phyloP scores from a whole-genome alignment of 1,140 invertebrate genomes.

The Heliconius congener region DNA sequence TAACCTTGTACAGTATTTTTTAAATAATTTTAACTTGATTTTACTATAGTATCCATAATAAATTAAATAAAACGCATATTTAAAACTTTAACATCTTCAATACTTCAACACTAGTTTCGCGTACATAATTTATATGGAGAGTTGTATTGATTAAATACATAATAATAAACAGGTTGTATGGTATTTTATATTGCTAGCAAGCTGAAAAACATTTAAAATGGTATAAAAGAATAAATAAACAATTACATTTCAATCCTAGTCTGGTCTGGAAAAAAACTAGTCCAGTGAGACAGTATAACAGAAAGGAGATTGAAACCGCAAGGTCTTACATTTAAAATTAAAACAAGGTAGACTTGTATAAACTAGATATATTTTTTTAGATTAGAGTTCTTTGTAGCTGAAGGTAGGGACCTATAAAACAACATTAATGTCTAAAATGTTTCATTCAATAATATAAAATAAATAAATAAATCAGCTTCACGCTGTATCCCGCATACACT shows the following conservation, averaged over 20 bases:
- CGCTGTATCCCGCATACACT: too few relatives aligned
- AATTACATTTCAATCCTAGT: constrained; percentile 22
- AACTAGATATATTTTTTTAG: constrained; percentile 26
- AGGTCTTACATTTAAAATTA: constrained; percentile 31
- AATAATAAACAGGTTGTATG: background rate
- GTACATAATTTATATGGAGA: background rate
- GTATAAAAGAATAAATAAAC: constrained; percentile 13
- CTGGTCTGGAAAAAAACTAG: constrained; percentile 21
- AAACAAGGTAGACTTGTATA: constrained; percentile 47
- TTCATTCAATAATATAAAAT: too few relatives aligned
- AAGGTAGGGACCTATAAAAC: background rate
- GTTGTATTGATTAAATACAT: background rate
- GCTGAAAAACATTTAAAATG: background rate
- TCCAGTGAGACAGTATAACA: constrained; percentile 18
- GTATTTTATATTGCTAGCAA: background rate
- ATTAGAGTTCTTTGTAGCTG: background rate
- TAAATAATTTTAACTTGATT: too few relatives aligned
- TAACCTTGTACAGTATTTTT: too few relatives aligned
- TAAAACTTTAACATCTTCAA: too few relatives aligned
- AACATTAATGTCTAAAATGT: too few relatives aligned
- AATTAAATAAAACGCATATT: too few relatives aligned
- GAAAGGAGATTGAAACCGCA: constrained; percentile 18
- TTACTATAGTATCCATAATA: too few relatives aligned
- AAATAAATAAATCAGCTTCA: too few relatives aligned
- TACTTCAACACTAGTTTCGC: background rate